Evolutionary conservation across 2,888 invertebrate species (phyloP).

Genomic region (Eudasyphora cyanicolor): DNA sequence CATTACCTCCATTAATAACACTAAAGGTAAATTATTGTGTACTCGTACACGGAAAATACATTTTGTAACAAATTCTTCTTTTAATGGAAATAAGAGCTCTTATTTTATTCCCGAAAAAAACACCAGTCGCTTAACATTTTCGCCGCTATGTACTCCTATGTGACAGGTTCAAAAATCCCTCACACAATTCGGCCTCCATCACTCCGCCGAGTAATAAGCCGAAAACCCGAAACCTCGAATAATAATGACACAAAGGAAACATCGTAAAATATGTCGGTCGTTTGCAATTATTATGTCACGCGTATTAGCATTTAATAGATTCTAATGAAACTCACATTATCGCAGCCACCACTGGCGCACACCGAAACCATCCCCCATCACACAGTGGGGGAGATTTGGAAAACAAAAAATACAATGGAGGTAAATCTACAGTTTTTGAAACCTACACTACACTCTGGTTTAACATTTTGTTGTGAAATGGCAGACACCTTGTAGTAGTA

Average conservation of each 20-base stretch:
- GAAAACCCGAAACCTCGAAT: slow-evolving; percentile 22
- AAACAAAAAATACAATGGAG: too few species aligned
- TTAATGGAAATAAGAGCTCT: background rate
- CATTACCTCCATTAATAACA: background rate
- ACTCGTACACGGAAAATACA: background rate
- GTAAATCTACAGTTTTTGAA: too few species aligned
- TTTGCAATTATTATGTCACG: slow-evolving; percentile 46
- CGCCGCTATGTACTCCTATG: background rate
- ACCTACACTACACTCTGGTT: too few species aligned
- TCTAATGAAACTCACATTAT: slow-evolving; percentile 32
- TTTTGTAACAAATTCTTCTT: slow-evolving; percentile 1
- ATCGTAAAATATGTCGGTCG: slow-evolving; percentile 53
- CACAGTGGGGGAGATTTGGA: background rate
- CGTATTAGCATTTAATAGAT: slow-evolving; percentile 37
- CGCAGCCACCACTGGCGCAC: background rate
- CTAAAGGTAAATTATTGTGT: background rate
- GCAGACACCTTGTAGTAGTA: too few species aligned
- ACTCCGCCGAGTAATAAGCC: background rate
- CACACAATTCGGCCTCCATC: background rate
- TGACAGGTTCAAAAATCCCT: background rate
- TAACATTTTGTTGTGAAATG: too few species aligned
- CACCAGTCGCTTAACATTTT: slow-evolving; percentile 10
- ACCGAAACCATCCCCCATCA: background rate
- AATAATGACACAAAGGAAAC: slow-evolving; percentile 61
- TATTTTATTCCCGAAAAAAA: background rate